Conservation (phyloP, 2,113 vertebrate genomes). For the human (Homo sapiens) region DNA sequence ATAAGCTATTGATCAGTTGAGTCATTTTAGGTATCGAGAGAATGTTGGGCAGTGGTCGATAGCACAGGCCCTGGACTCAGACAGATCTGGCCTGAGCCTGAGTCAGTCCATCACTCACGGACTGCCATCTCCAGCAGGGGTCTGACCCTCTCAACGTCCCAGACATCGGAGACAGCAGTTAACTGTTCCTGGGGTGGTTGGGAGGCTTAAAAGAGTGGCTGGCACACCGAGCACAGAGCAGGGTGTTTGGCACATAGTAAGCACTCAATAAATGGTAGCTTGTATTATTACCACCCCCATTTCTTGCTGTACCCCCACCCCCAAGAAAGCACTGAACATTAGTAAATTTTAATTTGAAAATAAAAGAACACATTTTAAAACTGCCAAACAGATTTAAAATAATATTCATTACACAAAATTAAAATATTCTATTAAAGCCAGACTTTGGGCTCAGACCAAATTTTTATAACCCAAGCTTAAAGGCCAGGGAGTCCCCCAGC, state of each 20-base stretch:
- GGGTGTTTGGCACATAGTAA: conserved; percentile 65
- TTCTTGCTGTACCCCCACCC: not conserved
- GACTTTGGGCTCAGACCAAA: conserved; percentile 78
- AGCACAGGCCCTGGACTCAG: not conserved
- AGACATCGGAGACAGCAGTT: rapidly evolving
- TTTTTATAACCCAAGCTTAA: conserved; percentile 78
- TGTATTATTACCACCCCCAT: conserved; percentile 51
- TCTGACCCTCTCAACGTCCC: not conserved
- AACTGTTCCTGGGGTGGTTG: not conserved
- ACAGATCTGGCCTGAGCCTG: not conserved
- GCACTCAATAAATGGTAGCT: conserved; percentile 62
- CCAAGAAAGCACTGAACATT: conserved; percentile 50
- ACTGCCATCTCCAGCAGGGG: not conserved
- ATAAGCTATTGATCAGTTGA: not conserved
- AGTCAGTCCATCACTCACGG: not conserved
- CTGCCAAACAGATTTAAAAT: conserved; percentile 78
- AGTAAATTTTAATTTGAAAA: conserved; percentile 73
- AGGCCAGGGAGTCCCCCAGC: conserved; percentile 74
- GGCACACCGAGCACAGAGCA: not conserved
- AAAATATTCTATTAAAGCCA: conserved; percentile 81
- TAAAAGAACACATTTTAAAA: conserved; percentile 74
- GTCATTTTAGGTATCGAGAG: not conserved
- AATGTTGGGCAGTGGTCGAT: not conserved
- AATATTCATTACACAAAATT: conserved; percentile 81
- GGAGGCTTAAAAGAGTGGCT: not conserved